Base-by-base conservation (phyloP, 1,140 invertebrate species). In the Lucilia cuprina region DNA sequence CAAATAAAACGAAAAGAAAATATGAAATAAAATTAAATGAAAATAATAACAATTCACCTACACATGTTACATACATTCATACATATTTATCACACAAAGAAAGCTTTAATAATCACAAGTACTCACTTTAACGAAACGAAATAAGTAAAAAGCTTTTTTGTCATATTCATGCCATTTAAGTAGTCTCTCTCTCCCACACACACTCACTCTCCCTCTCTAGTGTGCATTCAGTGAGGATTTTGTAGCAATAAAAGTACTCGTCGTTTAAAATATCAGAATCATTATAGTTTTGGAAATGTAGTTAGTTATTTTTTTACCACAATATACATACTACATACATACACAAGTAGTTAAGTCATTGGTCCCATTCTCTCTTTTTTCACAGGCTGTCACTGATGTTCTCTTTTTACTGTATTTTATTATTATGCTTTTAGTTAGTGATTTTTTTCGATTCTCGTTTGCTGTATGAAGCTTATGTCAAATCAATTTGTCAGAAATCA, bases 401-500 rank as follows among this genome's bases (percentile, higher is more conserved):
- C 55, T 83, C 55, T 84, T 47, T 77, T 21, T 41, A 8, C 7
- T 41, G 41, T 8, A 41, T 41, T 41, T 41, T 41, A 8, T 41
- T 41, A 8, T 75, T 12, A 77, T 47, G 8, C 83, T 84, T 14
- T 77, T 17, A 25, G 19, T 60, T 19, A n/a, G 19, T 60, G 21
- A 25, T 65, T 82, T 47, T 83, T 74, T 10, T 13, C 21, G 50
- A 10, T 60, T 60, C 21, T 70, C 12, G n/a, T 60, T 78, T 7
- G 1, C 21, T 83, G 13, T 78, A 19, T 47, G 75, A 83, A 55
- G 50, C 65, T 50, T 55, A 80, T 70, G 84, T 83, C 84, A 85
- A 83, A 85, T 83, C 82, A 83, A 85, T 85, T 85, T 85, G 84
- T 82, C 84, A 85, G 77, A 65, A 85, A 83, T 85, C 55, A 85